Conservation (phyloP, 1,140 invertebrate species). For the Augochlora pura region DNA sequence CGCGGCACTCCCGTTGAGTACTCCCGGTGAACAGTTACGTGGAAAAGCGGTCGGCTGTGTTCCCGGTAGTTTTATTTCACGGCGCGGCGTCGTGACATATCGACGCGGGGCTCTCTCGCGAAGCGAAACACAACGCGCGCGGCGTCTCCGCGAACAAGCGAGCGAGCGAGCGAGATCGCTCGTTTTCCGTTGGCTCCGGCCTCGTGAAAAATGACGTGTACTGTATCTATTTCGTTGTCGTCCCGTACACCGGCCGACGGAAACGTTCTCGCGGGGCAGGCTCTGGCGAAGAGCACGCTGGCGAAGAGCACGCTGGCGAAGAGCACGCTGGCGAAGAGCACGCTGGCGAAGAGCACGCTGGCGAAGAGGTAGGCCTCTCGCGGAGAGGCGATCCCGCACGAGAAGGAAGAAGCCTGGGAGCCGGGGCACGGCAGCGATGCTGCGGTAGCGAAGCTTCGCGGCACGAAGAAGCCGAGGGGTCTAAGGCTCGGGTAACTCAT, state of each 20-base stretch:
- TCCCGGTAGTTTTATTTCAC: conserved; percentile 22
- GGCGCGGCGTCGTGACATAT: conserved; percentile 42
- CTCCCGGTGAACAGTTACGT: conserved; percentile 2
- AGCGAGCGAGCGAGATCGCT: conserved; percentile 13
- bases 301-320: too few species aligned
- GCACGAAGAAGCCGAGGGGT: not conserved
- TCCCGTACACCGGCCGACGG: conserved; percentile 21
- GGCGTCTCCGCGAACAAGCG: not conserved
- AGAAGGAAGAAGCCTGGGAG: too few species aligned
- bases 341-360: too few species aligned
- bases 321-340: too few species aligned
- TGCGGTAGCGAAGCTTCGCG: too few species aligned
- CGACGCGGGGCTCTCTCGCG: conserved; percentile 35
- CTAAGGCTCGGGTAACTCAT: conserved; percentile 30
- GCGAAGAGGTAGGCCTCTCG: too few species aligned
- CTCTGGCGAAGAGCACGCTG: too few species aligned
- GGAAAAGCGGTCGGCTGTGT: not conserved
- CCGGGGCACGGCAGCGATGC: too few species aligned
- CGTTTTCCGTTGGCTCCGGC: conserved; percentile 17
- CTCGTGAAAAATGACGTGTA: conserved; percentile 51
- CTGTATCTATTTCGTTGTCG: conserved; percentile 42
- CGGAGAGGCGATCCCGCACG: too few species aligned
- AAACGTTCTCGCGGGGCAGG: not conserved
- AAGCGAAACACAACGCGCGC: not conserved
- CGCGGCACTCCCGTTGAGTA: conserved; percentile 11